Conservation (phyloP, 2,888 invertebrate species). For the Aphodius granarius region DNA sequence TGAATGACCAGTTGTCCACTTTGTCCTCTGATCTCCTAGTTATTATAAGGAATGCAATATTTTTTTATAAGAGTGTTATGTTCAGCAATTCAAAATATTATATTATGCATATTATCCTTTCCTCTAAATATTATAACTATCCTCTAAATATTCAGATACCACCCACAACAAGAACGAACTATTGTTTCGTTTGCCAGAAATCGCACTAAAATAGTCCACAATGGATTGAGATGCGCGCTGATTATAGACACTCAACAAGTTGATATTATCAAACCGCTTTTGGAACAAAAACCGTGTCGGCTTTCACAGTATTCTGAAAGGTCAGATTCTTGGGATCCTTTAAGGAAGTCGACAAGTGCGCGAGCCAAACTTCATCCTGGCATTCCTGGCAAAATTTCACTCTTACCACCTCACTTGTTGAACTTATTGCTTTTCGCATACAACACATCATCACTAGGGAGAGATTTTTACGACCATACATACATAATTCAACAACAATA, state of each 20-base stretch:
- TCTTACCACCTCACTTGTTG: background rate
- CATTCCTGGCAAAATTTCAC: background rate
- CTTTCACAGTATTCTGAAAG: background rate
- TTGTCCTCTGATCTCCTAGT: too few relatives aligned
- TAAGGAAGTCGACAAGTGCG: background rate
- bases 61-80: too few relatives aligned
- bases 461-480: conserved; percentile 6
- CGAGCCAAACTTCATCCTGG: background rate
- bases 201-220: background rate
- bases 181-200: background rate
- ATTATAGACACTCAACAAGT: background rate
- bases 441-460: background rate
- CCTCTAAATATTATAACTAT: too few relatives aligned
- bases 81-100: too few relatives aligned
- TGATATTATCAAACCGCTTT: background rate
- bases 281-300: background rate
- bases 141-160: too few relatives aligned
- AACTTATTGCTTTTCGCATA: background rate
- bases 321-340: background rate
- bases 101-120: too few relatives aligned
- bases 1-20: too few relatives aligned
- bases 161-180: background rate
- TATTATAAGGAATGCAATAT: too few relatives aligned
- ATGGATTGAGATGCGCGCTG: background rate
- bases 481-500: conserved; percentile 6